A percentile compares a stretch with the other conserved stretches of the same genome.
Evolutionary conservation across 2,113 vertebrate genomes (phyloP).

Genomic region (Colistium nudipinnis): DNA sequence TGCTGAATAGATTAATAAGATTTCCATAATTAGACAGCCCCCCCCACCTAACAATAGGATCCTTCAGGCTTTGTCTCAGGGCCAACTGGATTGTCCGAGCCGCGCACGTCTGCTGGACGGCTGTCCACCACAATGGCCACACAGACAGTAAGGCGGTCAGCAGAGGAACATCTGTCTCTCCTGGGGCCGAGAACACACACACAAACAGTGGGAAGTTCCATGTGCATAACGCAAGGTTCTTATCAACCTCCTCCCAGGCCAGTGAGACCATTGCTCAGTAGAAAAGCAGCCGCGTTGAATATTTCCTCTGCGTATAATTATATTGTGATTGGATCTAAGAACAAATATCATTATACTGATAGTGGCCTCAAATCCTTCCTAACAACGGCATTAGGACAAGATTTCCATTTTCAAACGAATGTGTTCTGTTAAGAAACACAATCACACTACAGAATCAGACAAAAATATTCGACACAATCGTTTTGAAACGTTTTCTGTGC

Average conservation of each 20-base stretch:
- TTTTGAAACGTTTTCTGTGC: too few species aligned
- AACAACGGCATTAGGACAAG: not conserved
- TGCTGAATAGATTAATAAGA: constrained; percentile 97
- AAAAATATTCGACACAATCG: too few species aligned
- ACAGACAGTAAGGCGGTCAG: constrained; percentile 83
- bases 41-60: constrained; percentile 89
- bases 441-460: too few species aligned
- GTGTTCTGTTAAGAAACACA: constrained; percentile 10
- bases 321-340: not conserved
- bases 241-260: constrained; percentile 52
- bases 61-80: constrained; percentile 90
- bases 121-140: constrained; percentile 84
- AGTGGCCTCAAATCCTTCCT: not conserved
- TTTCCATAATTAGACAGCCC: constrained; percentile 94
- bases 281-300: not conserved
- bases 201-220: constrained; percentile 50
- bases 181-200: constrained; percentile 65
- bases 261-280: constrained; percentile 23
- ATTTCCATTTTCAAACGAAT: not conserved
- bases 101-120: constrained; percentile 86
- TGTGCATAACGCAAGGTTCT: constrained; percentile 51
- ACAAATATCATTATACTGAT: not conserved
- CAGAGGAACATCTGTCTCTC: constrained; percentile 86
- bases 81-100: constrained; percentile 85
- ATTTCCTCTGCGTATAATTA: too few species aligned